These are phyloP conservation scores for Euleptes europaea DNA, from an alignment of 2,113 vertebrate genomes.

Conservation along the genomic window DNA sequence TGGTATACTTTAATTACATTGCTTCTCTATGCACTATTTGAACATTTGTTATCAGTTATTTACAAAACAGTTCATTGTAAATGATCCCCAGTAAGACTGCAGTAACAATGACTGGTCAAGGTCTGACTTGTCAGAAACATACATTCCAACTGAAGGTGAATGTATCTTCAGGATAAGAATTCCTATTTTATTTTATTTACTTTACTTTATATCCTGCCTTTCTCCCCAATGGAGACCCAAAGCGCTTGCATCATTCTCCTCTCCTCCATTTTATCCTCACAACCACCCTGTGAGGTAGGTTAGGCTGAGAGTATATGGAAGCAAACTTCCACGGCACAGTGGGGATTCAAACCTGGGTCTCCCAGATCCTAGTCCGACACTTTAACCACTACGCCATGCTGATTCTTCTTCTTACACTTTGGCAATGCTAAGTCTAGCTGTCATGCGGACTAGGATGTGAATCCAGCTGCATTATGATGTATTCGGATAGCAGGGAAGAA, in stretches of 20 bases:
- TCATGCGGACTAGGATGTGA: background rate
- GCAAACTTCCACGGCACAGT: too few species aligned
- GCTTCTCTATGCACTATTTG: background rate
- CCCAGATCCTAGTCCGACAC: too few species aligned
- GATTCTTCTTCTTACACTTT: background rate
- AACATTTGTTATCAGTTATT: background rate
- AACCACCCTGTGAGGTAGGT: too few species aligned
- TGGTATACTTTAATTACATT: background rate
- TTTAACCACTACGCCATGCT: too few species aligned
- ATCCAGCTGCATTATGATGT: background rate
- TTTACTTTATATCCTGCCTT: too few species aligned
- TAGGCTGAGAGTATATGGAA: too few species aligned
- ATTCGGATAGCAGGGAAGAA: background rate
- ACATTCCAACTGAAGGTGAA: background rate
- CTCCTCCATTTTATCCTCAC: too few species aligned
- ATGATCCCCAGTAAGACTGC: background rate
- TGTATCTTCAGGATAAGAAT: background rate
- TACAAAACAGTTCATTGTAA: background rate
- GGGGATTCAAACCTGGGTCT: too few species aligned
- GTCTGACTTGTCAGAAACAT: background rate
- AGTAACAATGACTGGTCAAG: background rate
- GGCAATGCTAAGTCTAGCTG: background rate
- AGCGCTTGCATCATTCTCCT: too few species aligned
- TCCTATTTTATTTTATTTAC: too few species aligned
- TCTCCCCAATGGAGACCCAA: too few species aligned